Conservation (phyloP, 2,797 vertebrate species). For the Rhynchonycteris naso region DNA sequence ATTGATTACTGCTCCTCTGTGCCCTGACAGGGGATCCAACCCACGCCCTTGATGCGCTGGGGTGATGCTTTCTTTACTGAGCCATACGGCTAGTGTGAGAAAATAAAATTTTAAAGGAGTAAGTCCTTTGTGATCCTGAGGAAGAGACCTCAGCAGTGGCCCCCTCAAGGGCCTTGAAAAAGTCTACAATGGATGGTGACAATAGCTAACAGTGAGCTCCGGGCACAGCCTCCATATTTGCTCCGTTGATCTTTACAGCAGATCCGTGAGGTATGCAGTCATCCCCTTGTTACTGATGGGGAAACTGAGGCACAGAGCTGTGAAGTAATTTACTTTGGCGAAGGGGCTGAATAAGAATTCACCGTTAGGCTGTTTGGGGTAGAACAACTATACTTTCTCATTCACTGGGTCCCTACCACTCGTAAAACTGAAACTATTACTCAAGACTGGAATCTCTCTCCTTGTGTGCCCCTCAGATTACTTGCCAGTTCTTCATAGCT, state of each 20-base stretch:
- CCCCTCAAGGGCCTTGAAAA: neutral
- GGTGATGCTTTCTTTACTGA: too few relatives aligned
- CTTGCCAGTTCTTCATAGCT: neutral
- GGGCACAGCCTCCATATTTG: accelerated
- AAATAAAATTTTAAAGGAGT: neutral
- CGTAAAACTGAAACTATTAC: neutral
- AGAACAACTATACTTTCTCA: neutral
- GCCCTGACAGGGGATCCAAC: too few relatives aligned
- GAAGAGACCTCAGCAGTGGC: neutral
- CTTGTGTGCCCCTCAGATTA: neutral
- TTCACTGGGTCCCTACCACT: neutral
- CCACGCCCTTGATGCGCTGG: too few relatives aligned
- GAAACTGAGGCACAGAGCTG: neutral
- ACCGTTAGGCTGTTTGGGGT: neutral
- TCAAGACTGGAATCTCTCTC: neutral
- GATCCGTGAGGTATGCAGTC: neutral
- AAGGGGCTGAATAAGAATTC: neutral
- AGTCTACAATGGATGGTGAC: neutral
- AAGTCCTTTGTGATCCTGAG: neutral
- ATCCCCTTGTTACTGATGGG: neutral
- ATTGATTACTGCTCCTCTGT: too few relatives aligned
- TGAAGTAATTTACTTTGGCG: neutral
- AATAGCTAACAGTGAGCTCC: accelerated
- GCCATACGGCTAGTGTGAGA: too few relatives aligned
- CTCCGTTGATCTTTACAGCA: neutral